phyloP scores from a whole-genome alignment of 2,888 invertebrate species.

The Sphaerophoria rueppellii region DNA sequence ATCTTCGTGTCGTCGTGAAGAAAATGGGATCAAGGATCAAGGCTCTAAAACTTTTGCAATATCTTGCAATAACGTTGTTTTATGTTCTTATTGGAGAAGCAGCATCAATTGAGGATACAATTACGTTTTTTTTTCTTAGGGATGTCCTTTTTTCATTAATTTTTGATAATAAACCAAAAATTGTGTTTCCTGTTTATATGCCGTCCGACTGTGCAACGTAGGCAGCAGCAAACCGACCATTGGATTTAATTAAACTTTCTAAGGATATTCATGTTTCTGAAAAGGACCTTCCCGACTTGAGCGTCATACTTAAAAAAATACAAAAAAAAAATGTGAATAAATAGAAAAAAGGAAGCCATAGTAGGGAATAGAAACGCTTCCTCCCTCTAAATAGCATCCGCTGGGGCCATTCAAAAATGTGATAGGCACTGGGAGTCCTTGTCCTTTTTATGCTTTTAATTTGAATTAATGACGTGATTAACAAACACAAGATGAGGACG shows the following conservation, averaged over 20 bases:
- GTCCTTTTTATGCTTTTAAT: conserved; percentile 45
- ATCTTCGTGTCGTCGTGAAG: not conserved
- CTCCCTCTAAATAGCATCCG: conserved; percentile 40
- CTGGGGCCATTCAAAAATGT: not conserved
- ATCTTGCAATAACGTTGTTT: not conserved
- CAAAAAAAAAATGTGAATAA: not conserved
- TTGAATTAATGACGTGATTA: conserved; percentile 66
- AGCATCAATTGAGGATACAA: conserved; percentile 12
- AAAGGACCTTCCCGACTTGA: not conserved
- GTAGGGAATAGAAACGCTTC: conserved; percentile 22
- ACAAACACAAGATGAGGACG: conserved; percentile 5
- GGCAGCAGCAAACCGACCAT: not conserved
- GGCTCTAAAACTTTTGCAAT: conserved; percentile 17
- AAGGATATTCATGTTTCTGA: conserved; percentile 16
- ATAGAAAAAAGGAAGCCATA: conserved; percentile 13
- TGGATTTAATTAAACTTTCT: conserved; percentile 34
- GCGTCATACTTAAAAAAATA: not conserved
- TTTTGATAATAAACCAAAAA: conserved; percentile 26
- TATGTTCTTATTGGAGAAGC: conserved; percentile 1
- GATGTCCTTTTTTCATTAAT: not conserved
- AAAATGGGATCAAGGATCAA: conserved; percentile 33
- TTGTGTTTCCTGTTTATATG: conserved; percentile 1
- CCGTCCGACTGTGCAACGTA: not conserved
- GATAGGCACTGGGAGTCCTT: conserved; percentile 20
- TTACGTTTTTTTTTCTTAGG: conserved; percentile 7